Percentiles rank a stretch among this genome's conserved stretches.
These are phyloP conservation scores for Drosophila pectinifera DNA, from an alignment of 1,140 invertebrate species.

Conservation along the genomic window DNA sequence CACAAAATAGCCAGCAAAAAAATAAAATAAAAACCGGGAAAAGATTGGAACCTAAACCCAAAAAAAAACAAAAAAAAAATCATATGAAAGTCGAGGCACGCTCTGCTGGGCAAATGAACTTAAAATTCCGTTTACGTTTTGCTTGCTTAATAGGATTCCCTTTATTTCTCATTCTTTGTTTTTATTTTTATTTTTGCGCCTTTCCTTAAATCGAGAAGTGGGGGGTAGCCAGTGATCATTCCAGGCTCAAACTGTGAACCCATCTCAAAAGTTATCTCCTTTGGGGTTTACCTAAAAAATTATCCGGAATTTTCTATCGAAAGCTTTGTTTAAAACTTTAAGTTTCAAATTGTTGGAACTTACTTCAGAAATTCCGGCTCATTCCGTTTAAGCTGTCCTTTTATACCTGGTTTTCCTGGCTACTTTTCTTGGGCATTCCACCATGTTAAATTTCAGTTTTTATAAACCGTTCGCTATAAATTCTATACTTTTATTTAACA, in stretches of 20 bases:
- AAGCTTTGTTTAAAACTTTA: neutral
- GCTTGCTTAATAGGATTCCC: conserved; percentile 73
- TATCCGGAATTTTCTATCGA: conserved; percentile 39
- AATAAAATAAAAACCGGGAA: neutral
- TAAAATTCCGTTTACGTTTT: conserved; percentile 73
- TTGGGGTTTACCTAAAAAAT: conserved; percentile 28
- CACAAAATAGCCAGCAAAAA: conserved; percentile 4
- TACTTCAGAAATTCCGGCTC: conserved; percentile 3
- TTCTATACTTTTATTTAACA: too few species aligned
- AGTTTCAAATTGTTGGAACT: conserved; percentile 17
- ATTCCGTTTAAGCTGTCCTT: neutral
- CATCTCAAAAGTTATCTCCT: conserved; percentile 28
- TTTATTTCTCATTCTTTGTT: conserved; percentile 39
- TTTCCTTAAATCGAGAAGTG: conserved; percentile 4
- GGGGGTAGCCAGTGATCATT: conserved; percentile 24
- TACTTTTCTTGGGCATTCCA: too few species aligned
- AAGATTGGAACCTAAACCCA: conserved; percentile 11
- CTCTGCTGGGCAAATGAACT: conserved; percentile 62
- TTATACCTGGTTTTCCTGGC: neutral
- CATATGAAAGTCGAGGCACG: conserved; percentile 51
- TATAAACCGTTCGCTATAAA: too few species aligned
- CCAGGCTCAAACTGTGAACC: conserved; percentile 44
- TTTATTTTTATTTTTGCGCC: neutral
- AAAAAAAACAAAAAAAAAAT: conserved; percentile 29
- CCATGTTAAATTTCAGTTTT: too few species aligned